Conservation (phyloP, 2,113 vertebrate species). For the Lamprologus sp. region DNA sequence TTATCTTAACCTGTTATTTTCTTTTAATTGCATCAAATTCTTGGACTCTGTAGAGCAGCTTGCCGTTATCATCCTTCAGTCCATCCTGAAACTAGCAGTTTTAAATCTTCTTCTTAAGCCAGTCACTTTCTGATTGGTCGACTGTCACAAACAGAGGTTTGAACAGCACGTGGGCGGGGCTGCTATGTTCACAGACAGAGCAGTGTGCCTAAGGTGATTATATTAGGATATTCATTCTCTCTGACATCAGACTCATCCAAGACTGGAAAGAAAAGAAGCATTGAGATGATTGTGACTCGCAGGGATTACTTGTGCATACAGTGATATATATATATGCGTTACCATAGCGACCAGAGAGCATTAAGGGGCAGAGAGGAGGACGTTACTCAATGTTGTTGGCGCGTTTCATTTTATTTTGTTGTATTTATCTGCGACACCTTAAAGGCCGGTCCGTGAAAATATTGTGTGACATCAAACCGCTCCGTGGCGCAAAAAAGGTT, state of each 20-base stretch:
- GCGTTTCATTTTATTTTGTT: neutral
- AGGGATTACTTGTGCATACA: neutral
- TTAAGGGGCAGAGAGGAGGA: neutral
- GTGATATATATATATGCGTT: neutral
- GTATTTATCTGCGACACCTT: neutral
- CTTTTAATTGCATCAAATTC: neutral
- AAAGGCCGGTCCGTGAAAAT: neutral
- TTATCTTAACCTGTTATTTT: neutral
- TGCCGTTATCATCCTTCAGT: accelerated
- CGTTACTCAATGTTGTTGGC: neutral
- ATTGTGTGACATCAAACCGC: neutral
- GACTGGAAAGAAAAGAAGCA: accelerated
- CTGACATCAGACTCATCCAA: neutral
- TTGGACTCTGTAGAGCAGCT: neutral
- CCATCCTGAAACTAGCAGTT: neutral
- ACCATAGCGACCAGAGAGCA: neutral
- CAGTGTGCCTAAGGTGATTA: neutral
- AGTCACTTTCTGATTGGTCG: neutral
- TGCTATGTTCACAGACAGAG: accelerated
- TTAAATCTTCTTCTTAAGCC: neutral
- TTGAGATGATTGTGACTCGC: neutral
- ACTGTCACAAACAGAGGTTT: neutral
- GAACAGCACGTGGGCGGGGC: neutral
- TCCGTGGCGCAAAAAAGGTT: neutral
- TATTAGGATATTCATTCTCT: neutral